Percentiles rank a stretch among this genome's conserved stretches.
These are phyloP conservation scores for Aplocera efformata DNA, from an alignment of 2,888 invertebrate species.

Conservation along the genomic window DNA sequence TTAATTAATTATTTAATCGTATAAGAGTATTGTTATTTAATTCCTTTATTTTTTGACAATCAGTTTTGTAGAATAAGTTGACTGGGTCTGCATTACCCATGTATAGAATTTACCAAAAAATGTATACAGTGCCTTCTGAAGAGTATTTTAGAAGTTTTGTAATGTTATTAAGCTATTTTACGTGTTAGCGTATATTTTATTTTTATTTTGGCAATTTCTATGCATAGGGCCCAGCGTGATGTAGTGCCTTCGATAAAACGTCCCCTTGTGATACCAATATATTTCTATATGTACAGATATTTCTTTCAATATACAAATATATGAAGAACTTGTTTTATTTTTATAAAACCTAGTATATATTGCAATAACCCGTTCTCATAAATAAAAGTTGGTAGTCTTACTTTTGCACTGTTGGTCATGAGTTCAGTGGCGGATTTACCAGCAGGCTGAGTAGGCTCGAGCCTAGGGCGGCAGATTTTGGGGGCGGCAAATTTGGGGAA, in stretches of 20 bases:
- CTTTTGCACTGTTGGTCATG: too few species aligned
- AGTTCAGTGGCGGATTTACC: too few species aligned
- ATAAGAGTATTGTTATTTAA: conserved; percentile 57
- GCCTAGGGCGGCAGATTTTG: too few species aligned
- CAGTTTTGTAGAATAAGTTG: conserved; percentile 53
- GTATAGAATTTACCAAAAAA: conserved; percentile 17
- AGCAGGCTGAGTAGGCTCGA: too few species aligned
- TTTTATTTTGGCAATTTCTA: conserved; percentile 20
- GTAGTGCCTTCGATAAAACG: conserved; percentile 73
- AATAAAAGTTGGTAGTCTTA: too few species aligned
- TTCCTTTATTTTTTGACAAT: conserved; percentile 74
- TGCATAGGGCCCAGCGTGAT: conserved; percentile 25
- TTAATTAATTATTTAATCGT: conserved; percentile 68
- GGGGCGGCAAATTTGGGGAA: too few species aligned
- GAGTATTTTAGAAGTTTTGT: conserved; percentile 6
- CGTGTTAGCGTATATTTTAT: conserved; percentile 18
- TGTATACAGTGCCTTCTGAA: conserved; percentile 2
- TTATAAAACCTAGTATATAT: too few species aligned
- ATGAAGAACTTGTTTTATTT: conserved; percentile 27
- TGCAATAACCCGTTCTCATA: too few species aligned
- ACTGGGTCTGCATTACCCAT: conserved; percentile 20
- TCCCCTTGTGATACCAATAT: conserved; percentile 73
- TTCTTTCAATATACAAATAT: conserved; percentile 72
- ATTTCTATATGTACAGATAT: conserved; percentile 76
- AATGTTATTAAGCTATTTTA: not conserved